Conservation (phyloP, 2,888 invertebrate genomes). For the Nowickia ferox region DNA sequence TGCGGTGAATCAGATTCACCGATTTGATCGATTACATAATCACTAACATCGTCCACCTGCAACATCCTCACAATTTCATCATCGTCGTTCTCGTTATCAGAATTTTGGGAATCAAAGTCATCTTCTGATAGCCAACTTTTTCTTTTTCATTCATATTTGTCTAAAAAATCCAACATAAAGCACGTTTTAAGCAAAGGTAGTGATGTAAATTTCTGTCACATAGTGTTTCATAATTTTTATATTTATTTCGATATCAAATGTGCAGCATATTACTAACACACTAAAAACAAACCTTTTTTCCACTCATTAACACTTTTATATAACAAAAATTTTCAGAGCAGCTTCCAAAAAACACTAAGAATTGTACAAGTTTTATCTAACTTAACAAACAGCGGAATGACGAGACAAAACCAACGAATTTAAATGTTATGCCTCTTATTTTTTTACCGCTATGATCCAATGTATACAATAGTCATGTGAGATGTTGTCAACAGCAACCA, state of each 20-base stretch:
- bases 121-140: too few relatives aligned
- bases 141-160: constrained; percentile 23
- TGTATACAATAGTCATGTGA: neutral
- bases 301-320: neutral
- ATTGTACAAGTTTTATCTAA: neutral
- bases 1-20: neutral
- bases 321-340: neutral
- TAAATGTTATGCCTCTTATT: neutral
- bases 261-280: neutral
- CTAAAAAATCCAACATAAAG: constrained; percentile 16
- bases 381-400: constrained; percentile 4
- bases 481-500: neutral
- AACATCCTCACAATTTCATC: constrained; percentile 12
- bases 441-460: neutral
- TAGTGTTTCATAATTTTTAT: constrained; percentile 15
- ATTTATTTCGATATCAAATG: neutral
- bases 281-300: constrained; percentile 36
- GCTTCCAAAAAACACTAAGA: neutral
- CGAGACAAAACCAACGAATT: neutral
- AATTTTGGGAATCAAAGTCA: neutral
- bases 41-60: constrained; percentile 4
- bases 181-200: constrained; percentile 5
- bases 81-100: constrained; percentile 23
- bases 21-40: neutral
- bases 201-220: constrained; percentile 46